phyloP scores from a whole-genome alignment of 2,888 invertebrate genomes.

The Tryphoninae sp. region DNA sequence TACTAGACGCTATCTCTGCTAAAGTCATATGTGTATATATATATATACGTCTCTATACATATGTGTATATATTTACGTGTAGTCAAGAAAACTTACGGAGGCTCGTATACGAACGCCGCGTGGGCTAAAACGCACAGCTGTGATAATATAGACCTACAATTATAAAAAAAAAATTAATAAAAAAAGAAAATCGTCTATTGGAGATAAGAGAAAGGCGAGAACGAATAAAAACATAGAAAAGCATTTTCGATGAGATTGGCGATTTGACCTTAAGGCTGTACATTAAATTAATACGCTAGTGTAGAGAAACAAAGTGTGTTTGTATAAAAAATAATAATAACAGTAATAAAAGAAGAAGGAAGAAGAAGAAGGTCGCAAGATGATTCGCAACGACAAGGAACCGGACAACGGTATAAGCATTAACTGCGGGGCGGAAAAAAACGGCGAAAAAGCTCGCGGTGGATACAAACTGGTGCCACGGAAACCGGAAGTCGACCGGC shows the following conservation, averaged over 20 bases:
- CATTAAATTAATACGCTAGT: slow-evolving; percentile 45
- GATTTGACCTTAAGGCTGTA: slow-evolving; percentile 50
- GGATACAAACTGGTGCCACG: slow-evolving; percentile 75
- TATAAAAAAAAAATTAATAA: slow-evolving; percentile 33
- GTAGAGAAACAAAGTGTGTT: slow-evolving; percentile 58
- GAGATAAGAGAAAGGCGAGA: not conserved
- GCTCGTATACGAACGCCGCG: slow-evolving; percentile 30
- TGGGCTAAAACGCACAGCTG: slow-evolving; percentile 58
- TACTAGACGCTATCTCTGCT: not conserved
- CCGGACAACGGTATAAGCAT: slow-evolving; percentile 80
- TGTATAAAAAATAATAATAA: slow-evolving; percentile 59
- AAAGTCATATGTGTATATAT: slow-evolving; percentile 7
- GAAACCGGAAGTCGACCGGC: slow-evolving; percentile 61
- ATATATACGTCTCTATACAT: not conserved
- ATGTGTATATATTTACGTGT: slow-evolving; percentile 12
- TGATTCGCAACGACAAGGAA: slow-evolving; percentile 76
- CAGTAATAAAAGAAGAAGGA: slow-evolving; percentile 40
- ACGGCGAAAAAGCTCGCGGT: slow-evolving; percentile 70
- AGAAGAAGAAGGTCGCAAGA: slow-evolving; percentile 48
- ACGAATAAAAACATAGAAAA: not conserved
- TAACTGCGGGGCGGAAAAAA: slow-evolving; percentile 73
- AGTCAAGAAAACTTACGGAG: slow-evolving; percentile 9
- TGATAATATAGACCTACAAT: slow-evolving; percentile 51
- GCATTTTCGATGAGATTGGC: slow-evolving; percentile 20
- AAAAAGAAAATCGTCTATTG: slow-evolving; percentile 18